Conservation (phyloP, 1,140 invertebrate genomes). For the Bombus huntii region DNA sequence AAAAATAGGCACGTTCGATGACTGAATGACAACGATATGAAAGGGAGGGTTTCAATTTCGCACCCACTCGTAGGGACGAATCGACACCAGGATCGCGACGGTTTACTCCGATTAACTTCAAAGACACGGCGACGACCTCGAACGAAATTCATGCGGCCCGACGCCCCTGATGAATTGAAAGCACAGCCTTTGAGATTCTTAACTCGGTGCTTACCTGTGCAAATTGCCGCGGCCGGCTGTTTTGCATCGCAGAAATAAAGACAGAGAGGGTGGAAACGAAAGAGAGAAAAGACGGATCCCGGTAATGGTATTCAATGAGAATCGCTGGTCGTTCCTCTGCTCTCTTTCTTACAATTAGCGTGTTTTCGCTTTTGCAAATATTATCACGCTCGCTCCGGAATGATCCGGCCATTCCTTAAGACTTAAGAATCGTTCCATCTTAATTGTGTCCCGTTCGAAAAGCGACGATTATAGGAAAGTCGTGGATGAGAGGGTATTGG, state of each 20-base stretch:
- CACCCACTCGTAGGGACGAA: slow-evolving; percentile 29
- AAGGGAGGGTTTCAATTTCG: slow-evolving; percentile 35
- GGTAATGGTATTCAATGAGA: background rate
- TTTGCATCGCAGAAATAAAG: slow-evolving; percentile 49
- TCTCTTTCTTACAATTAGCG: slow-evolving; percentile 48
- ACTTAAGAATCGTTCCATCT: background rate
- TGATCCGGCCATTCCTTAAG: background rate
- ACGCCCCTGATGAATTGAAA: slow-evolving; percentile 53
- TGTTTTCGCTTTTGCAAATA: slow-evolving; percentile 34
- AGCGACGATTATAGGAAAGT: background rate
- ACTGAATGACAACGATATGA: background rate
- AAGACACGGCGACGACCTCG: slow-evolving; percentile 33
- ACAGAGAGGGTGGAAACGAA: background rate
- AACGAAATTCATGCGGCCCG: slow-evolving; percentile 48
- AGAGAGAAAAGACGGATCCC: background rate
- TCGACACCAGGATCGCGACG: slow-evolving; percentile 15
- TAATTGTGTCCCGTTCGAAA: slow-evolving; percentile 29
- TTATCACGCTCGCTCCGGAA: slow-evolving; percentile 26
- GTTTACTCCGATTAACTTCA: slow-evolving; percentile 57
- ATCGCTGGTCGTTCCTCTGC: slow-evolving; percentile 3
- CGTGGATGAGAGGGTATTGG: background rate
- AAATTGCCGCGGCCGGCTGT: slow-evolving; percentile 53
- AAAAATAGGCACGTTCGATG: background rate
- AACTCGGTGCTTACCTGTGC: slow-evolving; percentile 56
- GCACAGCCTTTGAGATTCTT: slow-evolving; percentile 60